These are phyloP conservation scores for Forbesichthys papilliferus DNA, from an alignment of 2,113 vertebrate species.

Conservation along the genomic window DNA sequence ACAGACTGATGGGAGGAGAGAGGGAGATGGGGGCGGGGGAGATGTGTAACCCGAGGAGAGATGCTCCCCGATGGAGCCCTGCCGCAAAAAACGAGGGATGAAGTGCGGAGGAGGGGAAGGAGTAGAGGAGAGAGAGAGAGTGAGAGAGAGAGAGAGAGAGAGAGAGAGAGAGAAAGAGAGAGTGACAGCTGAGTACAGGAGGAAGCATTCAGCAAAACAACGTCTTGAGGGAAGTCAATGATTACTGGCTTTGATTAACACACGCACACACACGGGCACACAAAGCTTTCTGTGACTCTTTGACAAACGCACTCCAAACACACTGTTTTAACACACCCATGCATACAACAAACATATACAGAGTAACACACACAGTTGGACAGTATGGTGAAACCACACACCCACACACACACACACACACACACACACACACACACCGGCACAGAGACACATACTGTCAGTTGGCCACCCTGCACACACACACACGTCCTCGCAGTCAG, in stretches of 20 bases:
- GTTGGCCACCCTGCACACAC: slow-evolving; percentile 29
- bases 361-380: background rate
- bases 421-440: background rate
- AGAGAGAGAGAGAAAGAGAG: slow-evolving; percentile 2
- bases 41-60: slow-evolving; percentile 57
- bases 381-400: background rate
- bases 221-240: slow-evolving; percentile 20
- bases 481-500: slow-evolving; percentile 49
- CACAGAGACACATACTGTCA: background rate
- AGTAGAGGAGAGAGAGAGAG: slow-evolving; percentile 12
- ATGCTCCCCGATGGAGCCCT: slow-evolving; percentile 39
- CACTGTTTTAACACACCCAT: background rate
- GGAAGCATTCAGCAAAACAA: slow-evolving; percentile 6
- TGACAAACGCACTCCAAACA: slow-evolving; percentile 12
- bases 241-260: slow-evolving; percentile 24
- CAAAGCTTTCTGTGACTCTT: background rate
- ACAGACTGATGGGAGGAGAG: slow-evolving; percentile 15
- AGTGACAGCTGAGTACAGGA: background rate
- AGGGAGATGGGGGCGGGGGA: slow-evolving; percentile 11
- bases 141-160: background rate
- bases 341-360: slow-evolving; percentile 11
- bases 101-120: slow-evolving; percentile 33
- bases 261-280: background rate
- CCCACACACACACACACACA: background rate
- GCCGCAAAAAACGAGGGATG: slow-evolving; percentile 39